Conservation (phyloP, 2,113 vertebrate genomes). For the Rhinopomastus cyanomelas region DNA sequence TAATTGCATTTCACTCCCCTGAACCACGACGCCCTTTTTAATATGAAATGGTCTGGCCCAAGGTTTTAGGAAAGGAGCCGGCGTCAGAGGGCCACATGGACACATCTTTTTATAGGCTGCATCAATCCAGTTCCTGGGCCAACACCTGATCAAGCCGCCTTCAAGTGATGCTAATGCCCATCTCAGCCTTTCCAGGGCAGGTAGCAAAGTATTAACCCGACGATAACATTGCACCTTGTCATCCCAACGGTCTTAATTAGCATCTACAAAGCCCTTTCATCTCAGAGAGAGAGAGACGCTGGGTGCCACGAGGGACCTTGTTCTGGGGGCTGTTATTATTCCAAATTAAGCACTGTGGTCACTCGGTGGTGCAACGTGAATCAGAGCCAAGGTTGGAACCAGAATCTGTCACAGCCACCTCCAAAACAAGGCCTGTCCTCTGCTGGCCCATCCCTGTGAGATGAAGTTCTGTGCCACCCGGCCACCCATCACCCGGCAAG, state of each 20-base stretch:
- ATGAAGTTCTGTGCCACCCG: not conserved
- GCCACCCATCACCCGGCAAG: not conserved
- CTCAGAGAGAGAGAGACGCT: not conserved
- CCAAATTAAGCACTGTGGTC: not conserved
- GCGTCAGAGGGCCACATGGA: not conserved
- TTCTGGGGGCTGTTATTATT: not conserved
- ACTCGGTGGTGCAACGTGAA: not conserved
- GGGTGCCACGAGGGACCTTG: not conserved
- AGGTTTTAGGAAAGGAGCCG: not conserved
- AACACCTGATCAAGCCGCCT: not conserved
- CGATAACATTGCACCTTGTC: not conserved
- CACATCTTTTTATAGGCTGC: not conserved
- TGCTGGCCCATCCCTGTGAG: accelerated
- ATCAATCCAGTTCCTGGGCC: not conserved
- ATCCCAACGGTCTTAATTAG: not conserved
- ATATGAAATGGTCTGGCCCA: not conserved
- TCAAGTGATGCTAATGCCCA: not conserved
- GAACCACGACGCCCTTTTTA: not conserved
- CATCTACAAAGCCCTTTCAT: conserved; percentile 5
- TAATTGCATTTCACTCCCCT: not conserved
- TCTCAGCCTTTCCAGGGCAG: not conserved
- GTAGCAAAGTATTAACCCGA: not conserved
- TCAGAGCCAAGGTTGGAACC: not conserved
- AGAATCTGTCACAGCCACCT: accelerated
- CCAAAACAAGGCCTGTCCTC: not conserved